Conservation (phyloP, 1,140 invertebrate species). For the Stegodyphus mimosarum region DNA sequence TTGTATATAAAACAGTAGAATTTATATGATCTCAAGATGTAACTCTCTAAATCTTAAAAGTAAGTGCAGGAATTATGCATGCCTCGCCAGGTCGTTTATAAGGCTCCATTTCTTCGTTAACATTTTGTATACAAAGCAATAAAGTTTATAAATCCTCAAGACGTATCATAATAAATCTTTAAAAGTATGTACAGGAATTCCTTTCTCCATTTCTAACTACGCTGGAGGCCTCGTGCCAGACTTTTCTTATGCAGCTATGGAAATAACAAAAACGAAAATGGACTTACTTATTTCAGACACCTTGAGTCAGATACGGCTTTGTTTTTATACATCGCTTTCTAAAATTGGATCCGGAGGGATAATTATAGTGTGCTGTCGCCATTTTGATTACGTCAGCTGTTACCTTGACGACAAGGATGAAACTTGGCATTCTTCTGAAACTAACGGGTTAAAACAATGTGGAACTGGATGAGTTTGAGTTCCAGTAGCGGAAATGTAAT, state of each 20-base stretch:
- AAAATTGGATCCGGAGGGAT: not conserved
- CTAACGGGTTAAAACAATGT: slow-evolving; percentile 7
- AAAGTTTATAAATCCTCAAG: too few species aligned
- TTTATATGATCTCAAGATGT: too few species aligned
- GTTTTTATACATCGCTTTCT: slow-evolving; percentile 3
- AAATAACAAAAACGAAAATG: slow-evolving; percentile 1
- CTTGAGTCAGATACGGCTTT: slow-evolving; percentile 6
- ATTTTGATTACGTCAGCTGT: slow-evolving; percentile 4
- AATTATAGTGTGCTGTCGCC: not conserved
- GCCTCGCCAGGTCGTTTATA: too few species aligned
- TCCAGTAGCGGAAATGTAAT: too few species aligned
- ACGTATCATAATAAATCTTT: too few species aligned
- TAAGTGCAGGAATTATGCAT: too few species aligned
- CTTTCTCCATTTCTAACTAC: too few species aligned
- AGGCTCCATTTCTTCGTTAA: too few species aligned
- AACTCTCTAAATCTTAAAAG: too few species aligned
- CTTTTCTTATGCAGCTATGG: not conserved
- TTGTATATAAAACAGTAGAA: too few species aligned
- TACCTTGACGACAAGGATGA: not conserved
- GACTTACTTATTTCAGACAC: not conserved
- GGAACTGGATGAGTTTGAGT: slow-evolving; percentile 1
- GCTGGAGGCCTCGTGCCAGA: not conserved
- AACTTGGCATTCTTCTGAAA: slow-evolving; percentile 11
- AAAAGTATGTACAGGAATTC: too few species aligned
- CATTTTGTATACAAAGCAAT: too few species aligned